Conservation (phyloP, 2,888 invertebrate species). For the Leucania comma region DNA sequence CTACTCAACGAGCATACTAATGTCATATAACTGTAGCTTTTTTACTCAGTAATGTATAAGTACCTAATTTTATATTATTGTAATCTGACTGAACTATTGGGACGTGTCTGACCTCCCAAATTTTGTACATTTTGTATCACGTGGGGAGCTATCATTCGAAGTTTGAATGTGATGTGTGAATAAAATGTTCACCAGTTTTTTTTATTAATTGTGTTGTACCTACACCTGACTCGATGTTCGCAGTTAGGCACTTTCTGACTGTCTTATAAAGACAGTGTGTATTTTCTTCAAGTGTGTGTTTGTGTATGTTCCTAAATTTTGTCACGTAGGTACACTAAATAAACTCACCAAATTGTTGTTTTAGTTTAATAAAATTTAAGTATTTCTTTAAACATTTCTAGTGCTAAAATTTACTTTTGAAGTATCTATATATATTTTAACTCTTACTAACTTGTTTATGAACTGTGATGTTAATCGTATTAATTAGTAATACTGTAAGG, state of each 20-base stretch:
- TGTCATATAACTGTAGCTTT: constrained; percentile 85
- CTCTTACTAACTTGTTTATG: constrained; percentile 89
- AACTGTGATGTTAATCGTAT: constrained; percentile 91
- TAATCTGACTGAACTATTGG: constrained; percentile 83
- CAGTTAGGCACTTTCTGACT: constrained; percentile 64
- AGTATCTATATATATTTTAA: constrained; percentile 82
- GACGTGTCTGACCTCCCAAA: constrained; percentile 70
- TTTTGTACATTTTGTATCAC: constrained; percentile 82
- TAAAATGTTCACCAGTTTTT: constrained; percentile 66
- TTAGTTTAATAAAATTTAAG: constrained; percentile 77
- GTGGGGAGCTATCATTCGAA: constrained; percentile 70
- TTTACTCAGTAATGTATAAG: constrained; percentile 82
- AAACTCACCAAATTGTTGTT: constrained; percentile 87
- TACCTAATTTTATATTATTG: constrained; percentile 75
- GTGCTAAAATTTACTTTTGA: constrained; percentile 83
- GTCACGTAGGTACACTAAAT: constrained; percentile 77
- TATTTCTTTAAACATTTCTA: constrained; percentile 77
- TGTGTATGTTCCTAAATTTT: constrained; percentile 87
- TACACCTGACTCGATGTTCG: constrained; percentile 49
- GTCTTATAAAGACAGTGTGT: constrained; percentile 81
- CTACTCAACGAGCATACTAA: constrained; percentile 80
- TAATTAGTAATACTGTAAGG: constrained; percentile 88
- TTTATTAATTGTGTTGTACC: constrained; percentile 53
- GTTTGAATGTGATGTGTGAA: constrained; percentile 68
- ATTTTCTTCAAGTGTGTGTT: constrained; percentile 71